Percentiles rank a stretch among this genome's conserved stretches.
These are phyloP conservation scores for Psettodes erumei DNA, from an alignment of 2,113 vertebrate species.

Conservation along the genomic window DNA sequence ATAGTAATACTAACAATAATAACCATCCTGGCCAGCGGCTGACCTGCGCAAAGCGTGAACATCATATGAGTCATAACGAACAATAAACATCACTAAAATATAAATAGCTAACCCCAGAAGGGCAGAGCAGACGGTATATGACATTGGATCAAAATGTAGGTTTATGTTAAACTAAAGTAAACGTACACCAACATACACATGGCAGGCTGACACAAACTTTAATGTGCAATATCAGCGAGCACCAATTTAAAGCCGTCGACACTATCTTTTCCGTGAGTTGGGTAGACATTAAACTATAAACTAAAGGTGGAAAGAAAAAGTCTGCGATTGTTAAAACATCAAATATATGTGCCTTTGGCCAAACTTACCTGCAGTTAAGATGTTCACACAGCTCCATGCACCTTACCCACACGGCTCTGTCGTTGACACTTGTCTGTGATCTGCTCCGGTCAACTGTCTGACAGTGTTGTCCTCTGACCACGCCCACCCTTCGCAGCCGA, in stretches of 20 bases:
- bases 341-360: not conserved
- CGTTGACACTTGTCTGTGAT: not conserved
- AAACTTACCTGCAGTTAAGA: constrained; percentile 29
- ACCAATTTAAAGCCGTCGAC: not conserved
- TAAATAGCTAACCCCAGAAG: not conserved
- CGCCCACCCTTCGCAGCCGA: constrained; percentile 17
- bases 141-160: not conserved
- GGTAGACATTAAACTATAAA: not conserved
- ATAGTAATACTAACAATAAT: too few relatives aligned
- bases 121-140: too few relatives aligned
- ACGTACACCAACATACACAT: not conserved
- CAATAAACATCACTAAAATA: not conserved
- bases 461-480: not conserved
- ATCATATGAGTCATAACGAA: not conserved
- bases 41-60: not conserved
- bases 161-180: not conserved
- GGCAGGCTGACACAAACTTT: too few relatives aligned
- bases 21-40: too few relatives aligned
- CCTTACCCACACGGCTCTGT: not conserved
- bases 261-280: not conserved
- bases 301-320: not conserved
- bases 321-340: not conserved
- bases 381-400: not conserved
- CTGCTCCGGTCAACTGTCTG: not conserved
- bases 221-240: not conserved